Percentiles rank a stretch among this genome's conserved stretches.
Conservation (phyloP, 2,888 invertebrate genomes). For the Rhagium mordax region DNA sequence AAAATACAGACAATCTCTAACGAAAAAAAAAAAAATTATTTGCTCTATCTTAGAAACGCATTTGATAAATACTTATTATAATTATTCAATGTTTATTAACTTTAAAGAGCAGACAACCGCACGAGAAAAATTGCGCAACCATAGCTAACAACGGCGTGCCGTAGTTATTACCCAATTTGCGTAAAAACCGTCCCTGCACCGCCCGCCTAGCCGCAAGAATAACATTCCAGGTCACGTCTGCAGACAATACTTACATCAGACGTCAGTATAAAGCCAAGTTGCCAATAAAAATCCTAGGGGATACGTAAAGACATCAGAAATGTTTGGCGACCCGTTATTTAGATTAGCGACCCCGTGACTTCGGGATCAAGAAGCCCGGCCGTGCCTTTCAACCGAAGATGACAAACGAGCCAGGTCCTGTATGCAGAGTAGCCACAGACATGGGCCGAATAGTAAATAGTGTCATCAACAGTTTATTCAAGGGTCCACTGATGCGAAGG, state of each 20-base stretch:
- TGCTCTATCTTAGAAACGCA: too few relatives aligned
- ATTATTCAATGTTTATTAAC: too few relatives aligned
- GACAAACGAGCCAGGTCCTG: conserved; percentile 56
- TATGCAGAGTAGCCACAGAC: conserved; percentile 55
- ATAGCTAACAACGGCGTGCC: background rate
- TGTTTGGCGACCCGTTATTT: conserved; percentile 49
- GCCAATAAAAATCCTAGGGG: conserved; percentile 51
- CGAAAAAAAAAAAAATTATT: too few relatives aligned
- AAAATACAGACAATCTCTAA: too few relatives aligned
- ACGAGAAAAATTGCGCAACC: too few relatives aligned
- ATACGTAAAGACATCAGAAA: conserved; percentile 43
- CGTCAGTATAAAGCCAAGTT: conserved; percentile 46
- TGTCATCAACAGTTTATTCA: conserved; percentile 53
- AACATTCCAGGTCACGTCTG: conserved; percentile 37
- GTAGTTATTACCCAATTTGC: background rate
- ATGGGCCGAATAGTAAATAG: conserved; percentile 56
- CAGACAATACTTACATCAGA: conserved; percentile 47
- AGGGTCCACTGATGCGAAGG: conserved; percentile 21
- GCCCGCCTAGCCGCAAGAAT: background rate
- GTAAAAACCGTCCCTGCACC: background rate
- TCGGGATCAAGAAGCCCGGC: conserved; percentile 47
- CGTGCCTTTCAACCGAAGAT: conserved; percentile 45
- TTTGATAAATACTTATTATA: too few relatives aligned
- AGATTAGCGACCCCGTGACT: conserved; percentile 49
- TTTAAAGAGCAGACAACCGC: too few relatives aligned